Conservation (phyloP, 2,113 vertebrate species). For the Potamarius usumacintae region DNA sequence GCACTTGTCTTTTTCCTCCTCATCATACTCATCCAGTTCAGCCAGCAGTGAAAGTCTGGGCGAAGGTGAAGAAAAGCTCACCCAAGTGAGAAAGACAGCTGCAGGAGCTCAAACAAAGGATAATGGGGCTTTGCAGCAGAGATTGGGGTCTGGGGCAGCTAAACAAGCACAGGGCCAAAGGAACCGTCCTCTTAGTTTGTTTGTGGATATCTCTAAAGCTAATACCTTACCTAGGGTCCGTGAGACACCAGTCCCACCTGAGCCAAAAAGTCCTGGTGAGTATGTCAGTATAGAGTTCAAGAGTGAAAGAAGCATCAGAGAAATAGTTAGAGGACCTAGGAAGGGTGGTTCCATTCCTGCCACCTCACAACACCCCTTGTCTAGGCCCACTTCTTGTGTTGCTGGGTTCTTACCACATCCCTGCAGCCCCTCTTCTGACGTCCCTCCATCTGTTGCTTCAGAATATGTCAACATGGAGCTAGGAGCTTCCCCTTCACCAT, state of each 20-base stretch:
- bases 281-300: constrained; percentile 76
- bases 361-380: constrained; percentile 56
- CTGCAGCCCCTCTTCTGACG: constrained; percentile 63
- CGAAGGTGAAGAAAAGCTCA: constrained; percentile 67
- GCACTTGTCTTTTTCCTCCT: constrained; percentile 72
- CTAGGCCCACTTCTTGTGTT: constrained; percentile 68
- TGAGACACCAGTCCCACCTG: constrained; percentile 64
- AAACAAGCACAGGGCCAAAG: constrained; percentile 63
- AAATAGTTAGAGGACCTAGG: constrained; percentile 51
- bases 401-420: constrained; percentile 68
- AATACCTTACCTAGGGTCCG: constrained; percentile 75
- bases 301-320: constrained; percentile 53
- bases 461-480: constrained; percentile 79
- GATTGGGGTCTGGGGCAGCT: constrained; percentile 57
- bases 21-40: constrained; percentile 78
- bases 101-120: constrained; percentile 51
- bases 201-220: constrained; percentile 76
- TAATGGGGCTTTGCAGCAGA: constrained; percentile 59
- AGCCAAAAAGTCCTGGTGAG: constrained; percentile 76
- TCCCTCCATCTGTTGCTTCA: constrained; percentile 62
- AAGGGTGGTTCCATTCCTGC: constrained; percentile 62
- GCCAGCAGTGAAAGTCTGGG: constrained; percentile 81
- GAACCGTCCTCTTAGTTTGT: constrained; percentile 70
- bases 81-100: constrained; percentile 46
- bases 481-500: constrained; percentile 72